Conservation (phyloP, 2,797 vertebrate genomes). For the Myotis planiceps region DNA sequence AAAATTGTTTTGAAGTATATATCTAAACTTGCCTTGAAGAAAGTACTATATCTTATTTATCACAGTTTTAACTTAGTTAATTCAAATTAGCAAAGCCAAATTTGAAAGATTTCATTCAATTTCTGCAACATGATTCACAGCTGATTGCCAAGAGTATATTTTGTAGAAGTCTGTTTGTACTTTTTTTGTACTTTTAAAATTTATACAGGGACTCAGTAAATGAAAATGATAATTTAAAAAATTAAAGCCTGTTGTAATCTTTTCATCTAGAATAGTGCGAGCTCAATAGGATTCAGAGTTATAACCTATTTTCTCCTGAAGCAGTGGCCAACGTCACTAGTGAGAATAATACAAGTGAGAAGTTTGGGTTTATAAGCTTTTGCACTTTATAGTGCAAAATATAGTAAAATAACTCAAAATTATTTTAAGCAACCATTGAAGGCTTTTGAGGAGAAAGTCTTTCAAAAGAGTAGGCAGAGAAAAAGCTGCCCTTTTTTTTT, state of each 20-base stretch:
- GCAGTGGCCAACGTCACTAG: neutral
- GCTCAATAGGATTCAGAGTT: neutral
- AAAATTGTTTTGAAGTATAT: constrained; percentile 31
- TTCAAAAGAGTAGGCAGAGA: constrained; percentile 42
- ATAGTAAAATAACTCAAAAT: neutral
- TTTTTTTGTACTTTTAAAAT: neutral
- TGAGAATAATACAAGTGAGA: neutral
- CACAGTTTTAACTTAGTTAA: constrained; percentile 27
- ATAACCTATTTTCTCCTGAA: neutral
- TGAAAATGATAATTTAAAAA: constrained; percentile 24
- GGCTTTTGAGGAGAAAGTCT: constrained; percentile 18
- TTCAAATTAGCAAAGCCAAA: neutral
- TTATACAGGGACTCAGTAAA: constrained; percentile 4
- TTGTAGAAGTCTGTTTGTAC: neutral
- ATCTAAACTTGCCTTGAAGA: constrained; percentile 48
- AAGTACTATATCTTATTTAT: neutral
- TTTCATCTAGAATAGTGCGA: constrained; percentile 11
- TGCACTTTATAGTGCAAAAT: neutral
- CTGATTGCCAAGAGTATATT: neutral
- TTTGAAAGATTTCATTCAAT: constrained; percentile 9
- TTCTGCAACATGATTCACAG: neutral
- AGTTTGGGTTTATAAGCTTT: neutral
- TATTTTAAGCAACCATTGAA: constrained; percentile 20
- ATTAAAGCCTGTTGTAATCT: neutral
- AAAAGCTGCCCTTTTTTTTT: constrained; percentile 45